phyloP scores from a whole-genome alignment of 1,140 invertebrate species.

The Phymorhynchus buccinoides region DNA sequence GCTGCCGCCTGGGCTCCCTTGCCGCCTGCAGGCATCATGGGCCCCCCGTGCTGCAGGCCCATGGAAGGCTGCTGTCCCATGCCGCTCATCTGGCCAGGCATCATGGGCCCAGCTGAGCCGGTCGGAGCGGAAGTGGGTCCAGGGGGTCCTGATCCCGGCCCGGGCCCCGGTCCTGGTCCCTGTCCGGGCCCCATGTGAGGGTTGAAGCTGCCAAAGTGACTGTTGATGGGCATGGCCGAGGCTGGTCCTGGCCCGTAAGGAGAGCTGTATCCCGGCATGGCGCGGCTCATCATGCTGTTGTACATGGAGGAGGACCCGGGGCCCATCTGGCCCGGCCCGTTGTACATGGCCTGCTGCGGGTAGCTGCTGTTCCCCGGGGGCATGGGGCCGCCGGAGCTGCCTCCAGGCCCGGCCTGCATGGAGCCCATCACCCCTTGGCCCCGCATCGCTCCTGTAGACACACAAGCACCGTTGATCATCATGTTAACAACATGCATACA shows the following conservation, averaged over 20 bases:
- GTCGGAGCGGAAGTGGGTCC: constrained; percentile 8
- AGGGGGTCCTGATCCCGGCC: constrained; percentile 27
- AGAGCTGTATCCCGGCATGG: constrained; percentile 55
- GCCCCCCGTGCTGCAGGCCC: constrained; percentile 38
- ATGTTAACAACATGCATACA: too few species aligned
- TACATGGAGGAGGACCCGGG: constrained; percentile 54
- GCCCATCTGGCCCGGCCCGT: constrained; percentile 65
- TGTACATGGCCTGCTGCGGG: constrained; percentile 67
- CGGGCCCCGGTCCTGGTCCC: constrained; percentile 37
- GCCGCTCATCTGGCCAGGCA: background rate
- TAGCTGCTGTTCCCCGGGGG: constrained; percentile 60
- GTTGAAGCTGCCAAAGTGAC: constrained; percentile 68
- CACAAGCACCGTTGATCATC: background rate
- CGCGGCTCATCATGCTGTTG: constrained; percentile 64
- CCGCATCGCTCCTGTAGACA: constrained; percentile 43
- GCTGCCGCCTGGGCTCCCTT: constrained; percentile 73
- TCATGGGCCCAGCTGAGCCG: constrained; percentile 37
- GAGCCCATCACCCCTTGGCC: constrained; percentile 43
- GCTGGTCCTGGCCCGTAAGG: constrained; percentile 56
- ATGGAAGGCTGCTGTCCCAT: constrained; percentile 51
- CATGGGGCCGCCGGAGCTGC: constrained; percentile 34
- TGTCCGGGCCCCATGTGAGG: constrained; percentile 62
- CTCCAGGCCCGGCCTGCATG: constrained; percentile 35
- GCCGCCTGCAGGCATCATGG: constrained; percentile 49
- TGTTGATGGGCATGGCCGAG: constrained; percentile 57